Evolutionary conservation across 2,888 invertebrate genomes (phyloP).

Genomic region (Nomada fabriciana): DNA sequence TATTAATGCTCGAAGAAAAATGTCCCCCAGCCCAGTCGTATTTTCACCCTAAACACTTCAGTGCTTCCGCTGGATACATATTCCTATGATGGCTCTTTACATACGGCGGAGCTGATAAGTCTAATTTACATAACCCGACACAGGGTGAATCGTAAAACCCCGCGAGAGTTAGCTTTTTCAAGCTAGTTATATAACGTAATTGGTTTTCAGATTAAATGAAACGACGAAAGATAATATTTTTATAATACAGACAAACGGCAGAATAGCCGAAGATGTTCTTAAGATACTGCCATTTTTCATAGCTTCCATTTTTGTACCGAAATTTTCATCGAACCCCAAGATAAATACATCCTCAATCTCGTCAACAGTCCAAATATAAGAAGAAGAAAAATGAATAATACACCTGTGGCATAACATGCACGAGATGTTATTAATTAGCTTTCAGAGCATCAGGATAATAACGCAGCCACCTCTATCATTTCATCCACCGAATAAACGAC

Average conservation of each 20-base stretch:
- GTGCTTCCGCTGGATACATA: conserved; percentile 5
- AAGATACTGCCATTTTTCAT: no score
- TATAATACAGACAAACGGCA: no score
- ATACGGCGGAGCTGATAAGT: not conserved
- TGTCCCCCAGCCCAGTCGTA: not conserved
- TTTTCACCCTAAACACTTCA: conserved; percentile 29
- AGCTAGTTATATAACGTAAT: not conserved
- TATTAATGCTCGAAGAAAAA: conserved; percentile 2
- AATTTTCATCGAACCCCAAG: not conserved
- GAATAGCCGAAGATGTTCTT: no score
- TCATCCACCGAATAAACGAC: not conserved
- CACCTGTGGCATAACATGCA: not conserved
- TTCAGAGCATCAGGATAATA: conserved; percentile 1
- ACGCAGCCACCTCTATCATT: conserved; percentile 1
- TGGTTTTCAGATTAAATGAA: not conserved
- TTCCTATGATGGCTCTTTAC: not conserved
- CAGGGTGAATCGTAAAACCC: not conserved
- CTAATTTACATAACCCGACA: not conserved
- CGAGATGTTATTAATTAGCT: conserved; percentile 44
- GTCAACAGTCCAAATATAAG: not conserved
- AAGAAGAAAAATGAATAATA: conserved; percentile 11
- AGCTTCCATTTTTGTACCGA: not conserved
- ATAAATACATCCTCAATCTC: not conserved
- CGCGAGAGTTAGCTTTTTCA: not conserved
- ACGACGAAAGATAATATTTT: not conserved